Evolutionary conservation across 1,140 invertebrate species (phyloP).

Genomic region (Myzus persicae): DNA sequence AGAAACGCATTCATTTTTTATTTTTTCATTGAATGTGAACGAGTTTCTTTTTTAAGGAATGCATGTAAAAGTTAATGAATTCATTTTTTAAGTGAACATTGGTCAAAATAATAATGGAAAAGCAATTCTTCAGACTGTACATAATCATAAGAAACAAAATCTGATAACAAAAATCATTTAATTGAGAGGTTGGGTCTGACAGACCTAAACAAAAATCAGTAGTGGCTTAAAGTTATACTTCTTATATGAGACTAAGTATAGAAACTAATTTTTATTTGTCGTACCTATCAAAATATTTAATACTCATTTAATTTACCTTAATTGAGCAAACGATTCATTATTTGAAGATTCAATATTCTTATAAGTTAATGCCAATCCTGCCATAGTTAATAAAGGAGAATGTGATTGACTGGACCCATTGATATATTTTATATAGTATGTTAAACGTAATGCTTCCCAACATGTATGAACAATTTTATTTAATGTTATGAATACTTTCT

Average conservation of each 20-base stretch:
- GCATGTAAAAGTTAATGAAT: too few species aligned
- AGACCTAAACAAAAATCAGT: background rate
- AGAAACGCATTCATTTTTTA: too few species aligned
- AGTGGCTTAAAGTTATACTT: background rate
- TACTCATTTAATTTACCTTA: background rate
- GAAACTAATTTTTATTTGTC: background rate
- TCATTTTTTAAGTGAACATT: too few species aligned
- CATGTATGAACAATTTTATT: conserved; percentile 44
- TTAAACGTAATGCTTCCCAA: conserved; percentile 58
- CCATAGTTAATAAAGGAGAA: conserved; percentile 49
- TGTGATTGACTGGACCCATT: conserved; percentile 58
- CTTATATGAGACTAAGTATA: background rate
- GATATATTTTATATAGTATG: conserved; percentile 59
- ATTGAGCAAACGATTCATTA: conserved; percentile 29
- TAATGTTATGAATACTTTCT: conserved; percentile 37
- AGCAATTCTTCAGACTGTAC: background rate
- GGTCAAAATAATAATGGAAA: background rate
- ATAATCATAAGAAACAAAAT: background rate
- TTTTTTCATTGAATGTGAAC: too few species aligned
- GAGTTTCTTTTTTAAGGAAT: too few species aligned
- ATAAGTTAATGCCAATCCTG: conserved; percentile 54
- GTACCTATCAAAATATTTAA: background rate
- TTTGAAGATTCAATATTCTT: conserved; percentile 28
- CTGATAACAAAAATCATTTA: background rate
- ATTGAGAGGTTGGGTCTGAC: background rate